A percentile compares a stretch with the other conserved stretches of the same genome.
Conservation (phyloP, 2,113 vertebrate species). For the Heterotis niloticus region DNA sequence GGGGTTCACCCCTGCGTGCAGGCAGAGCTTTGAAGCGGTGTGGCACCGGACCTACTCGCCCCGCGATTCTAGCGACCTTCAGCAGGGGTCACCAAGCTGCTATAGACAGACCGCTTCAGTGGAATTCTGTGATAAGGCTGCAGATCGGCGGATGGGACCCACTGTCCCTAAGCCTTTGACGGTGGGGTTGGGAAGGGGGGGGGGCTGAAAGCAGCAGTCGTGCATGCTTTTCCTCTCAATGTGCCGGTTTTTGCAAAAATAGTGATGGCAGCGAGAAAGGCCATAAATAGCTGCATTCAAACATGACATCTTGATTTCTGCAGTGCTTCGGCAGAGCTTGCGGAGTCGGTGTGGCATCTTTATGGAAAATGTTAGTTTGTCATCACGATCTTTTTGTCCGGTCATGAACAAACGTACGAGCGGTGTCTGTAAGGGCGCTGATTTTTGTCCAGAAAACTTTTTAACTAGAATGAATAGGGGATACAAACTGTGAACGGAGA, state of each 20-base stretch:
- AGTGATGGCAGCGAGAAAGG: not conserved
- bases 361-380: not conserved
- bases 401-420: not conserved
- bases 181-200: not conserved
- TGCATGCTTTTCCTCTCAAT: not conserved
- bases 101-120: slow-evolving; percentile 46
- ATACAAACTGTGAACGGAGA: not conserved
- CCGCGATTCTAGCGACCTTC: slow-evolving; percentile 75
- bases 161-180: not conserved
- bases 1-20: slow-evolving; percentile 43
- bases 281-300: not conserved
- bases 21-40: slow-evolving; percentile 60
- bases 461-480: not conserved
- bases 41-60: slow-evolving; percentile 69
- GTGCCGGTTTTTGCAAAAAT: not conserved
- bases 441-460: too few relatives aligned
- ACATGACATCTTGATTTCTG: not conserved
- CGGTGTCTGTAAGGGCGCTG: not conserved
- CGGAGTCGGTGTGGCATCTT: not conserved
- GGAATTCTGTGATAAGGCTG: slow-evolving; percentile 61
- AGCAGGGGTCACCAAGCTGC: slow-evolving; percentile 49
- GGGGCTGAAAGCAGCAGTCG: not conserved
- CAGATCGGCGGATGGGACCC: slow-evolving; percentile 57
- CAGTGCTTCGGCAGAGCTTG: not conserved
- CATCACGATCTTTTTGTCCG: not conserved